Evolutionary conservation across 2,888 invertebrate species (phyloP).

Genomic region (Pandemis corylana): DNA sequence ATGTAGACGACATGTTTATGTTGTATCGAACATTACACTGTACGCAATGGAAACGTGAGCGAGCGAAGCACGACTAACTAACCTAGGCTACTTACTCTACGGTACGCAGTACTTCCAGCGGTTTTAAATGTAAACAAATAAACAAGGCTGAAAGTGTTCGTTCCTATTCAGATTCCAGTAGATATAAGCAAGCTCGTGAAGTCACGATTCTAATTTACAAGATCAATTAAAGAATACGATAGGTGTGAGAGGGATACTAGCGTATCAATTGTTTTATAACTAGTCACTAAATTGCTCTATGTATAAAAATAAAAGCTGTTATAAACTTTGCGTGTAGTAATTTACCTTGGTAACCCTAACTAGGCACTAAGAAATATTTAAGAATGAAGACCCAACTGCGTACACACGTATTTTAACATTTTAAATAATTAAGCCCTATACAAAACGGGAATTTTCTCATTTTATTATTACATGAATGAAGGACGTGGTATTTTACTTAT

Average conservation of each 20-base stretch:
- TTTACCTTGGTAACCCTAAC: too few species aligned
- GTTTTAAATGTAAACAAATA: slow-evolving; percentile 22
- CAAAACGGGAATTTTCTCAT: background rate
- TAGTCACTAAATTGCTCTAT: too few species aligned
- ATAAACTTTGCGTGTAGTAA: too few species aligned
- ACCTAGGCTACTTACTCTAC: slow-evolving; percentile 37
- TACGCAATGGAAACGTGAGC: background rate
- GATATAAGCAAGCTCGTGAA: slow-evolving; percentile 25
- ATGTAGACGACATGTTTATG: slow-evolving; percentile 10
- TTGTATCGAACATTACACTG: background rate
- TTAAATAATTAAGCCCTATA: background rate
- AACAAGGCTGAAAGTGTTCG: slow-evolving; percentile 33
- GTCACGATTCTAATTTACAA: slow-evolving; percentile 32
- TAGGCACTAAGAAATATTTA: too few species aligned
- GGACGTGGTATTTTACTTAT: background rate
- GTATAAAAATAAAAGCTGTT: too few species aligned
- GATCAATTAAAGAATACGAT: slow-evolving; percentile 12
- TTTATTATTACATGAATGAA: background rate
- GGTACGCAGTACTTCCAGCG: slow-evolving; percentile 9
- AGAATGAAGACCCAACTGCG: background rate
- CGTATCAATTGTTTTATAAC: background rate
- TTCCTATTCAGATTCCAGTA: slow-evolving; percentile 28
- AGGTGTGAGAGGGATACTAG: background rate
- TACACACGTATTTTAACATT: background rate
- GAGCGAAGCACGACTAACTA: slow-evolving; percentile 24